Evolutionary conservation across 2,113 vertebrate species (phyloP).

Genomic region (Leuciscus idus): DNA sequence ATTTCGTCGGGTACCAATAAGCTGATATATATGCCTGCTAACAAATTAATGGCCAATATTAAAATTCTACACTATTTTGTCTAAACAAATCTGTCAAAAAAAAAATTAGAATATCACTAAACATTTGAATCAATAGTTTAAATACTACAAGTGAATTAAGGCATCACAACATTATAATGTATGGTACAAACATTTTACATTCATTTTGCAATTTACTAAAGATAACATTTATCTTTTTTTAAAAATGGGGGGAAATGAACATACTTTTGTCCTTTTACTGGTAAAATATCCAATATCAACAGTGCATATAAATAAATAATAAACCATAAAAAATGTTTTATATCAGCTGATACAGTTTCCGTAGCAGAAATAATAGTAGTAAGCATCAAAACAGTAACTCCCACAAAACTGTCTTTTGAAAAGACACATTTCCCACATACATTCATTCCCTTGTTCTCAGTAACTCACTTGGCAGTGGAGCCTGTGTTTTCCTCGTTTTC

Average conservation of each 20-base stretch:
- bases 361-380: not conserved
- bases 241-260: too few species aligned
- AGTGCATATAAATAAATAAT: too few species aligned
- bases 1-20: not conserved
- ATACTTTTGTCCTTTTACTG: too few species aligned
- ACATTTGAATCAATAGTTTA: not conserved
- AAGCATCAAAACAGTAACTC: not conserved
- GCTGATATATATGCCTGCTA: not conserved
- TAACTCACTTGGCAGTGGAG: slow-evolving; percentile 86
- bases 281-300: too few species aligned
- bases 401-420: not conserved
- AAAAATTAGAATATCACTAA: not conserved
- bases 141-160: not conserved
- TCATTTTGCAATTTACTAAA: too few species aligned
- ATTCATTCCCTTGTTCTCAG: not conserved
- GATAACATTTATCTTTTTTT: too few species aligned
- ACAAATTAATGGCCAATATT: not conserved
- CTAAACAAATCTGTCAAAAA: not conserved
- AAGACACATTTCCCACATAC: not conserved
- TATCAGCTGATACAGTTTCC: slow-evolving; percentile 22
- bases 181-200: too few species aligned
- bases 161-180: too few species aligned
- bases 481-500: slow-evolving; percentile 88
- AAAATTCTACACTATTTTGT: not conserved
- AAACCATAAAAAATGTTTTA: too few species aligned